These are phyloP conservation scores for Habrosyne pyritoides DNA, from an alignment of 2,888 invertebrate genomes.

Conservation along the genomic window DNA sequence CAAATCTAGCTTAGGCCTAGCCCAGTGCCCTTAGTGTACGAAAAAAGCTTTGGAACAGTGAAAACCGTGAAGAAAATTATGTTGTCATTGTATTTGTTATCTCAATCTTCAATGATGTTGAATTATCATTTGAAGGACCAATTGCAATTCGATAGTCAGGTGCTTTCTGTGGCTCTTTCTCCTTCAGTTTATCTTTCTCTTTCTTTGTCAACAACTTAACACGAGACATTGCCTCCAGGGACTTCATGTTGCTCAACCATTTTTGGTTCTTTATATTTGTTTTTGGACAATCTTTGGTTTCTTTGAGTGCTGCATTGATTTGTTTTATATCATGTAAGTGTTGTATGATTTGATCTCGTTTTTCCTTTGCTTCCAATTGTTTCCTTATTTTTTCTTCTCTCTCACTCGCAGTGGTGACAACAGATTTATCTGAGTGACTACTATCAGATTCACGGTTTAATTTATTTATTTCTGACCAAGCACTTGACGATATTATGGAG, in stretches of 20 bases:
- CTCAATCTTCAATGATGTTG: constrained; percentile 50
- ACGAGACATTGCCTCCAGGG: constrained; percentile 47
- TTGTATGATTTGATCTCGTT: constrained; percentile 31
- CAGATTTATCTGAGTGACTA: constrained; percentile 18
- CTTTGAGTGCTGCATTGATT: constrained; percentile 38
- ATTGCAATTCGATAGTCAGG: constrained; percentile 58
- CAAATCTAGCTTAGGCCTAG: too few relatives aligned
- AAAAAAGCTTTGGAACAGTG: too few relatives aligned
- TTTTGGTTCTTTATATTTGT: constrained; percentile 49
- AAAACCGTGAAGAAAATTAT: too few relatives aligned
- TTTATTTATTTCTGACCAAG: constrained; percentile 51
- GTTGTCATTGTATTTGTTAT: constrained; percentile 25
- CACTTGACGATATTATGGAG: constrained; percentile 41
- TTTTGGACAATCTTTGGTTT: constrained; percentile 17
- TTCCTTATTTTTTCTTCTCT: constrained; percentile 14
- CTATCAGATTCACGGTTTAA: constrained; percentile 43
- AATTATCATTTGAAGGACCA: constrained; percentile 27
- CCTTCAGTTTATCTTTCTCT: constrained; percentile 45
- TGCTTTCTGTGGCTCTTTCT: constrained; percentile 26
- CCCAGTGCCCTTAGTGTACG: too few relatives aligned
- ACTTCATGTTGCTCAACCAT: constrained; percentile 55
- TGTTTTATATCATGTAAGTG: constrained; percentile 47
- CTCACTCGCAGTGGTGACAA: constrained; percentile 10
- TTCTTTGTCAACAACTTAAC: constrained; percentile 45
- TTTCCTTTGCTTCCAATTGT: constrained; percentile 21